These are phyloP conservation scores for Montipora capitata DNA, from an alignment of 92 coral and sea anemone genomes.

Conservation along the genomic window DNA sequence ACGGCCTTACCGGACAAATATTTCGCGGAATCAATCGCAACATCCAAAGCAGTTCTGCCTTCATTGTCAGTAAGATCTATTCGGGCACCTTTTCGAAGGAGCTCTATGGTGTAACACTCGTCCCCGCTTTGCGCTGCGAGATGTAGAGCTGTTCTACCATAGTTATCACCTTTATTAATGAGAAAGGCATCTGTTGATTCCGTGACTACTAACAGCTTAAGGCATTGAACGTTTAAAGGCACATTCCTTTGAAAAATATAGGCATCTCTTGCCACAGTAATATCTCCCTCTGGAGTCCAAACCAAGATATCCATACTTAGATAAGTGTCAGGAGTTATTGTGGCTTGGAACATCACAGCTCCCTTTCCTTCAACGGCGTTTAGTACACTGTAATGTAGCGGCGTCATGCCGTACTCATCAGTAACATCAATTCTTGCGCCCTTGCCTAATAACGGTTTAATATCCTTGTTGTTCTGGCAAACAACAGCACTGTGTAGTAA, in stretches of 20 bases:
- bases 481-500: slow-evolving; percentile 60
- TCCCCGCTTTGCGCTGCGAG: slow-evolving; percentile 66
- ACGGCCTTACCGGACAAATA: too few relatives aligned
- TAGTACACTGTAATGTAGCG: slow-evolving; percentile 57
- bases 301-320: neutral
- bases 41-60: slow-evolving; percentile 7
- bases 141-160: slow-evolving; percentile 78
- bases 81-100: neutral
- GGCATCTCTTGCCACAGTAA: neutral
- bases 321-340: neutral
- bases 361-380: neutral
- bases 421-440: slow-evolving; percentile 28
- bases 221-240: neutral
- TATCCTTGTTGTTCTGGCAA: slow-evolving; percentile 22
- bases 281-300: slow-evolving; percentile 3
- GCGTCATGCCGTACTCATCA: slow-evolving; percentile 59
- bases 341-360: neutral
- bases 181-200: neutral
- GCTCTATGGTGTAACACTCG: slow-evolving; percentile 20
- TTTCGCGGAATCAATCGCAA: slow-evolving; percentile 2
- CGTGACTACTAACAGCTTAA: neutral
- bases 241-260: neutral
- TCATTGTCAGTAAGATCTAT: neutral
- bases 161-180: slow-evolving; percentile 23
- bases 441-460: slow-evolving; percentile 26